A percentile compares a stretch with the other conserved stretches of the same genome.
Conservation (phyloP, 2,113 vertebrate species). For the Sclerurus mexicanus region DNA sequence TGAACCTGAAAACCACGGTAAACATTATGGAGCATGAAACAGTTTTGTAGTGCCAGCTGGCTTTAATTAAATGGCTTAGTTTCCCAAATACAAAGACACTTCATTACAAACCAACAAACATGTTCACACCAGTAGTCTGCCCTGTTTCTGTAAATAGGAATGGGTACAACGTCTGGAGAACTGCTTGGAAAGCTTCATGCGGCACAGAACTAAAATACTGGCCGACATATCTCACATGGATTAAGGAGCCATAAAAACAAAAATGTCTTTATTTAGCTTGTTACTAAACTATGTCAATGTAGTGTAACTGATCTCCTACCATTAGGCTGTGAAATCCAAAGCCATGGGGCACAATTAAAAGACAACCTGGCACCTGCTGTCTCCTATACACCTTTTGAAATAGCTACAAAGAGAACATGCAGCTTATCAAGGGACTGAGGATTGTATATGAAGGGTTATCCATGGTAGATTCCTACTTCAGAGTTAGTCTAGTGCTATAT, state of each 20-base stretch:
- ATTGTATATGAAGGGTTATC: not conserved
- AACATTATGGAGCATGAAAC: not conserved
- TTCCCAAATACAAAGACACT: not conserved
- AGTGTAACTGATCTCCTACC: slow-evolving; percentile 54
- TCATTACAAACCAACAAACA: not conserved
- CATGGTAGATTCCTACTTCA: not conserved
- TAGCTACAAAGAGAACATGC: not conserved
- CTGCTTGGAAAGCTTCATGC: not conserved
- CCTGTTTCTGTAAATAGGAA: not conserved
- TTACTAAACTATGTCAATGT: not conserved
- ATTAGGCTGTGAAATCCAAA: slow-evolving; percentile 50
- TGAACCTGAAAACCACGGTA: not conserved
- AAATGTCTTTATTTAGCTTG: slow-evolving; percentile 32
- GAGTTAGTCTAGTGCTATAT: not conserved
- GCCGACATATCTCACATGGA: not conserved
- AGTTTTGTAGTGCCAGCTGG: not conserved
- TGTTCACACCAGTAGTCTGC: not conserved
- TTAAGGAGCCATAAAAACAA: slow-evolving; percentile 11
- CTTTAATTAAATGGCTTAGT: slow-evolving; percentile 47
- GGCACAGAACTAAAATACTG: slow-evolving; percentile 9
- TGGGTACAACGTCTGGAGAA: not conserved
- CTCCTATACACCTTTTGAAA: slow-evolving; percentile 12
- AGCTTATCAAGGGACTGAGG: not conserved
- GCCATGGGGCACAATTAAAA: slow-evolving; percentile 43
- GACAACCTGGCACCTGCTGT: slow-evolving; percentile 32